Conservation (phyloP, 2,797 vertebrate species). For the Fistularia commersonii region DNA sequence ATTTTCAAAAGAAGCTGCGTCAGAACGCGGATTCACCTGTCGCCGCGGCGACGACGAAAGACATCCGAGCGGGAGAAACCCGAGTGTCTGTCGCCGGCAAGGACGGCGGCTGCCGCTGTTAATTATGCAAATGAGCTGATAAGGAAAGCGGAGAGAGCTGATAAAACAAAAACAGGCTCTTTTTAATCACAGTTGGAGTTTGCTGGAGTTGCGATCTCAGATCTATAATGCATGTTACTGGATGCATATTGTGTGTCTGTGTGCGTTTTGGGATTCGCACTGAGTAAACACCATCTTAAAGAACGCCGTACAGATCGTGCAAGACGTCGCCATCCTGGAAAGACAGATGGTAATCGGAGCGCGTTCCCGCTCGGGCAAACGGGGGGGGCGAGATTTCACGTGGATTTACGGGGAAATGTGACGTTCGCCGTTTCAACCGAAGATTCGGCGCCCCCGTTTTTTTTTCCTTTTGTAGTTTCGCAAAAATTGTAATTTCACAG, state of each 20-base stretch:
- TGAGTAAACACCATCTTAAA: constrained; percentile 52
- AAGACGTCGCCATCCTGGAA: constrained; percentile 43
- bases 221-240: constrained; percentile 60
- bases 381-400: constrained; percentile 29
- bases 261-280: constrained; percentile 4
- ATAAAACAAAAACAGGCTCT: constrained; percentile 62
- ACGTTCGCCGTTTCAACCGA: constrained; percentile 45
- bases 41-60: neutral
- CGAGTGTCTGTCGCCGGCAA: constrained; percentile 8
- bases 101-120: constrained; percentile 46
- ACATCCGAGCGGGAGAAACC: neutral
- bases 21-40: no score
- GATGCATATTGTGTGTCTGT: constrained; percentile 33
- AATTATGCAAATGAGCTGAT: constrained; percentile 73
- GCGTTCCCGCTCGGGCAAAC: constrained; percentile 39
- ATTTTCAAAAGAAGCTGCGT: no score
- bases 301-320: constrained; percentile 45
- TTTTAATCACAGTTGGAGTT: constrained; percentile 52
- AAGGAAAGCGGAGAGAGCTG: constrained; percentile 52
- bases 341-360: constrained; percentile 65
- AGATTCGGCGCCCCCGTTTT: constrained; percentile 45
- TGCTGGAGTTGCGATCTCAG: constrained; percentile 57
- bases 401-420: constrained; percentile 55
- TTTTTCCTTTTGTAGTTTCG: constrained; percentile 18
- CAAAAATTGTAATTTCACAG: constrained; percentile 56